Percentiles rank a stretch among this genome's conserved stretches.
Conservation (phyloP, 2,888 invertebrate genomes). For the Sarcophaga variegata region DNA sequence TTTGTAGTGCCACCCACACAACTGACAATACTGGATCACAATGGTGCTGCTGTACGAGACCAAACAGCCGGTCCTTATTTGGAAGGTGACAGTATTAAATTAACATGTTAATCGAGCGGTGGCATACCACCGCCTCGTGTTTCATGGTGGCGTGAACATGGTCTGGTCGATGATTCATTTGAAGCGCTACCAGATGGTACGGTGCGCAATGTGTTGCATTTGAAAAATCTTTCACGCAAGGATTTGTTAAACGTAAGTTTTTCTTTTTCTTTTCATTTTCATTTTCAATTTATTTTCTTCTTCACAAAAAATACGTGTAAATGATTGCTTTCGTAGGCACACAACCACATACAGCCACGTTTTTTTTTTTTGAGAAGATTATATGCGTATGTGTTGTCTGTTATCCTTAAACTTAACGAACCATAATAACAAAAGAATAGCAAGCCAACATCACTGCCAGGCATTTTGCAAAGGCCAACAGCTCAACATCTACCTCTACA, state of each 20-base stretch:
- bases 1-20: slow-evolving; percentile 88
- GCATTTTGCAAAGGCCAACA: slow-evolving; percentile 28
- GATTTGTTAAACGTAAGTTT: slow-evolving; percentile 81
- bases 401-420: slow-evolving; percentile 65
- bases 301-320: not conserved
- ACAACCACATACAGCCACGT: not conserved
- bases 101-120: slow-evolving; percentile 89
- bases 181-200: slow-evolving; percentile 81
- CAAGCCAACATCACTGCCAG: slow-evolving; percentile 51
- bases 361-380: slow-evolving; percentile 3
- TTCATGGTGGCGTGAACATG: slow-evolving; percentile 88
- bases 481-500: slow-evolving; percentile 5
- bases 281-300: slow-evolving; percentile 24
- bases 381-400: slow-evolving; percentile 36
- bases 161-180: slow-evolving; percentile 85
- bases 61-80: slow-evolving; percentile 89
- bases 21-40: slow-evolving; percentile 88
- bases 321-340: slow-evolving; percentile 1
- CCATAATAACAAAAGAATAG: slow-evolving; percentile 62
- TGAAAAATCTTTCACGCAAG: slow-evolving; percentile 79
- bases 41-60: slow-evolving; percentile 86
- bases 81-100: slow-evolving; percentile 89
- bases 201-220: slow-evolving; percentile 80
- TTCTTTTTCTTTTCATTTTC: slow-evolving; percentile 8
- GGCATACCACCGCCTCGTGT: slow-evolving; percentile 87